These are phyloP conservation scores for Lucilia sericata DNA, from an alignment of 1,140 invertebrate genomes.

Conservation along the genomic window DNA sequence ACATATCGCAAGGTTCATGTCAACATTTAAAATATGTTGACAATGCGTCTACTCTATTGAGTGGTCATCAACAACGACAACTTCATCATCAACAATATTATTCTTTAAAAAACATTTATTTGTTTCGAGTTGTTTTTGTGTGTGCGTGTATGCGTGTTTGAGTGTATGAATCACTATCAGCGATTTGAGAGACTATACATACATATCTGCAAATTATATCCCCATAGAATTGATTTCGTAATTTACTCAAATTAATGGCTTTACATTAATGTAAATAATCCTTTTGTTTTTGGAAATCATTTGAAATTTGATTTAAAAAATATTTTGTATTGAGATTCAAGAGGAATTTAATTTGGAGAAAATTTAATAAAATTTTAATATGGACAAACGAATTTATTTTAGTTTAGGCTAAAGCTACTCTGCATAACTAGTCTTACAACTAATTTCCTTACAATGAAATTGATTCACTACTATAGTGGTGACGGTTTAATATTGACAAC, in stretches of 20 bases:
- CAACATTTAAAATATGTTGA: constrained; percentile 35
- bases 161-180: background rate
- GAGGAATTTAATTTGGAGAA: constrained; percentile 53
- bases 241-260: constrained; percentile 21
- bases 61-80: background rate
- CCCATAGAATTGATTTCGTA: constrained; percentile 1
- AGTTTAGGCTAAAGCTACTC: too few relatives aligned
- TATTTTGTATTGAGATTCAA: background rate
- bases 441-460: too few relatives aligned
- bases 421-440: too few relatives aligned
- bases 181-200: background rate
- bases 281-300: background rate
- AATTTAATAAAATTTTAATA: too few relatives aligned
- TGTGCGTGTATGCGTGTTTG: background rate
- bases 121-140: background rate
- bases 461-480: too few relatives aligned
- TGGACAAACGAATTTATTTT: too few relatives aligned
- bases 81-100: background rate
- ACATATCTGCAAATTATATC: background rate
- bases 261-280: background rate
- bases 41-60: constrained; percentile 18
- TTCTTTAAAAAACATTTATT: constrained; percentile 7
- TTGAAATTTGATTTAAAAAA: background rate
- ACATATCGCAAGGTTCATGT: background rate
- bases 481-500: too few relatives aligned